Conservation (phyloP, 1,140 invertebrate genomes). For the Drosophila biarmipes region DNA sequence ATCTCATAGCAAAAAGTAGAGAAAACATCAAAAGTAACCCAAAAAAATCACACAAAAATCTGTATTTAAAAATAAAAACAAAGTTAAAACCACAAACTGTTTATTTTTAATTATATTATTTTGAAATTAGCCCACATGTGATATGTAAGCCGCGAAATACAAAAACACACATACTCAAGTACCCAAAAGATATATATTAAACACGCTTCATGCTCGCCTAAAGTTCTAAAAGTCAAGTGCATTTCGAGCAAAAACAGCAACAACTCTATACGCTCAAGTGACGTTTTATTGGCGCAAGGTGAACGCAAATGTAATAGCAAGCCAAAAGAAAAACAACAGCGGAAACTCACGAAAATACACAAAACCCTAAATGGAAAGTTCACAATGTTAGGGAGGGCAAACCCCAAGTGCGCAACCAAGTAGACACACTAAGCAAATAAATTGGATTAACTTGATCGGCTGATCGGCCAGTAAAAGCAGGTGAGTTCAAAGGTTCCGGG, state of each 20-base stretch:
- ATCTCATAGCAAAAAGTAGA: not conserved
- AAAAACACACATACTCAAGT: conserved; percentile 16
- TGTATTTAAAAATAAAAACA: not conserved
- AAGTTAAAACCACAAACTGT: conserved; percentile 1
- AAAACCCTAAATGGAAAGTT: conserved; percentile 24
- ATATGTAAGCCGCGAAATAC: conserved; percentile 18
- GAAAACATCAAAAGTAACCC: not conserved
- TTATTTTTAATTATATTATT: not conserved
- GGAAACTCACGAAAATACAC: conserved; percentile 15
- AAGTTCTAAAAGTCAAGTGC: conserved; percentile 79
- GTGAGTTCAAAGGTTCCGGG: conserved; percentile 37
- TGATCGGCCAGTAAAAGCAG: conserved; percentile 22
- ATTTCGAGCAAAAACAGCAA: conserved; percentile 58
- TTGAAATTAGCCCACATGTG: conserved; percentile 10
- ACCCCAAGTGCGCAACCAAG: conserved; percentile 34
- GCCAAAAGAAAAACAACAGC: conserved; percentile 15
- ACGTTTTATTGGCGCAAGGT: conserved; percentile 81
- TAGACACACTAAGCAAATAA: conserved; percentile 22
- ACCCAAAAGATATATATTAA: conserved; percentile 31
- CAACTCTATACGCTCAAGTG: conserved; percentile 64
- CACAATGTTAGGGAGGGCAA: conserved; percentile 25
- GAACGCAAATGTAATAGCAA: conserved; percentile 27
- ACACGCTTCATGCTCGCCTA: conserved; percentile 67
- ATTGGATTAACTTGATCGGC: conserved; percentile 39
- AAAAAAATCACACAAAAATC: not conserved